A percentile compares a stretch with the other conserved stretches of the same genome.
phyloP scores from a whole-genome alignment of 2,113 vertebrate genomes.

The Indicator maculatus region DNA sequence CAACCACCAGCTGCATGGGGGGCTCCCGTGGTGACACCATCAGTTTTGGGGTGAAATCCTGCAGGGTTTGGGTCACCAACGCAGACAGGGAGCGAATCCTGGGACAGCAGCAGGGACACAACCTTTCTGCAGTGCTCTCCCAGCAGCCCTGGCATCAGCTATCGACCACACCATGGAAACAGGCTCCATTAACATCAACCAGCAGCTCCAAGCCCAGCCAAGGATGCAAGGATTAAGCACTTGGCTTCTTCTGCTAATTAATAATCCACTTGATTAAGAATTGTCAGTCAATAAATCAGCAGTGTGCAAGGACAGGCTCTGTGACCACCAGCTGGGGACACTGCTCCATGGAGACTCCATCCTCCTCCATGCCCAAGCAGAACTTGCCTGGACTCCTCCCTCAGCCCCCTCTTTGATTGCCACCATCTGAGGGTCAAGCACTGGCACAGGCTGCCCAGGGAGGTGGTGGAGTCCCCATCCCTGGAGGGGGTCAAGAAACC shows the following conservation, averaged over 20 bases:
- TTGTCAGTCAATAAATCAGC: neutral
- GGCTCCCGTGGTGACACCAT: rapidly evolving
- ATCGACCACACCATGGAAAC: neutral
- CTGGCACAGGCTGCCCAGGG: too few species aligned
- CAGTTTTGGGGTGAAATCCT: neutral
- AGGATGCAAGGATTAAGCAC: neutral
- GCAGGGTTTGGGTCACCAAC: rapidly evolving
- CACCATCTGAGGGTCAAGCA: neutral
- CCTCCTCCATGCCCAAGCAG: neutral
- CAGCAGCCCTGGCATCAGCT: rapidly evolving
- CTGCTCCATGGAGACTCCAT: rapidly evolving
- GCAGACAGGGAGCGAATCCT: rapidly evolving
- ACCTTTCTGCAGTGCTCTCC: neutral
- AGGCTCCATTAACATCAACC: neutral
- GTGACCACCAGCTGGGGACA: rapidly evolving
- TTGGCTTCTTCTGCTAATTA: constrained; percentile 35
- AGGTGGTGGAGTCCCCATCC: too few species aligned
- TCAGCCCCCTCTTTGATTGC: neutral
- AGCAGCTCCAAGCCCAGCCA: neutral
- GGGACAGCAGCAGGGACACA: rapidly evolving
- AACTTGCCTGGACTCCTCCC: neutral
- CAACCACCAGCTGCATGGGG: rapidly evolving
- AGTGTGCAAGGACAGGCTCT: neutral
- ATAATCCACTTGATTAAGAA: constrained; percentile 39
- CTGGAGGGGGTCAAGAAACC: too few species aligned